Conservation (phyloP, 1,140 invertebrate species). For the Reticulitermes speratus region DNA sequence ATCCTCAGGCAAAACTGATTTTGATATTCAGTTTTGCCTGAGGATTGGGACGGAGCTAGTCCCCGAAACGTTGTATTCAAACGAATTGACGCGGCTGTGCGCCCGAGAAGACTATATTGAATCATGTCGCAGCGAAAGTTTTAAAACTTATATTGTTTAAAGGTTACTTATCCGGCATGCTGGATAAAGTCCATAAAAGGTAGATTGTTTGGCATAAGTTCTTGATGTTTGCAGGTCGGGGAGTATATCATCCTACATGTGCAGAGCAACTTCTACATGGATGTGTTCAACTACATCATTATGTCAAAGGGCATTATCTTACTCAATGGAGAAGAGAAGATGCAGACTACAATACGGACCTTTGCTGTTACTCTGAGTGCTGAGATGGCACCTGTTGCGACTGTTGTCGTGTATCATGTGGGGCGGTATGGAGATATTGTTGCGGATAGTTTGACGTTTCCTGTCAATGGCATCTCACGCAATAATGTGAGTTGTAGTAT, state of each 20-base stretch:
- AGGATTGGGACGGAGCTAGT: too few relatives aligned
- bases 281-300: conserved; percentile 87
- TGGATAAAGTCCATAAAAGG: too few relatives aligned
- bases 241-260: conserved; percentile 95
- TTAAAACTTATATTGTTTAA: too few relatives aligned
- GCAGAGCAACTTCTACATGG: conserved; percentile 85
- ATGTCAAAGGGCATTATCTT: conserved; percentile 85
- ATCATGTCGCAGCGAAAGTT: too few relatives aligned
- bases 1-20: too few relatives aligned
- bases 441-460: conserved; percentile 89
- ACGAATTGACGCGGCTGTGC: too few relatives aligned
- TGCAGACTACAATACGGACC: conserved; percentile 73
- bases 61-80: too few relatives aligned
- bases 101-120: too few relatives aligned
- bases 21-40: too few relatives aligned
- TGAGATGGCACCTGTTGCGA: conserved; percentile 93
- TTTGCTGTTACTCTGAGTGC: conserved; percentile 86
- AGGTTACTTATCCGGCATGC: too few relatives aligned
- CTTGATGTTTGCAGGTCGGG: conserved; percentile 63
- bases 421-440: conserved; percentile 80
- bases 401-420: conserved; percentile 86
- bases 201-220: too few relatives aligned
- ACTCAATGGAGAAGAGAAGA: conserved; percentile 67
- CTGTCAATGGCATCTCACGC: conserved; percentile 89
- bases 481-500: conserved; percentile 68